Base-by-base conservation (phyloP, 2,797 vertebrate species). In the Gambelia wislizenii region DNA sequence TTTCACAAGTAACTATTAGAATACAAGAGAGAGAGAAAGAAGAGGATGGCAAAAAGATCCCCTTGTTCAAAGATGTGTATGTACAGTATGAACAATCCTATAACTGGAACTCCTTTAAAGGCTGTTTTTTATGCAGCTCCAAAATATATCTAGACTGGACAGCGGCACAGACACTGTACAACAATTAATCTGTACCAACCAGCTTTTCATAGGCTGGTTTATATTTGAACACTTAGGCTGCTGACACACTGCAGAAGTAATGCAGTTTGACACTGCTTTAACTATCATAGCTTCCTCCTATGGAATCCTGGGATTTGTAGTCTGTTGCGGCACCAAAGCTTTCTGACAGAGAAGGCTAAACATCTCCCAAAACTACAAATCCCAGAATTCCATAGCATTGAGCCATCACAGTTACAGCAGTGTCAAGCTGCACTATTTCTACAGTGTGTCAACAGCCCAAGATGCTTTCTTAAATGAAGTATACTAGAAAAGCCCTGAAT, bases 101-200 rank as follows among this genome's bases (percentile, higher is more conserved):
- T 52, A n/a, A 33, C n/a, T 42, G 85, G 89, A 77, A 82, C 0
- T 0, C 87, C 64, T 84, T 61, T 13, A 33, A 88, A 92, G 0
- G 47, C 92, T 91, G 91, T 69, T 78, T 67, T 33, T 72, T 89
- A 91, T 83, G 61, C 36, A 91, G 89, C 85, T 83, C 36, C 84
- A 90, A 47, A n/a, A 86, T 76, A 33, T 33, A 79, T 87, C 85
- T 90, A 80, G 47, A 86, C 49, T 90, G 8, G 87, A 69, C 92
- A 91, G 91, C 94, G 90, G 92, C 91, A 92, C 91, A 87, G 47
- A 69, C 18, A 59, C 85, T 64, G 93, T 91, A 78, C 89, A 92
- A 87, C 94, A 88, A 93, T 94, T 85, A 92, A 88, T 77, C n/a
- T 75, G 89, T 70, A 91, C 92, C 92, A 95, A 95, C 96, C 74